Base-by-base conservation (phyloP, 2,113 vertebrate genomes). In the Ornithorhynchus anatinus region DNA sequence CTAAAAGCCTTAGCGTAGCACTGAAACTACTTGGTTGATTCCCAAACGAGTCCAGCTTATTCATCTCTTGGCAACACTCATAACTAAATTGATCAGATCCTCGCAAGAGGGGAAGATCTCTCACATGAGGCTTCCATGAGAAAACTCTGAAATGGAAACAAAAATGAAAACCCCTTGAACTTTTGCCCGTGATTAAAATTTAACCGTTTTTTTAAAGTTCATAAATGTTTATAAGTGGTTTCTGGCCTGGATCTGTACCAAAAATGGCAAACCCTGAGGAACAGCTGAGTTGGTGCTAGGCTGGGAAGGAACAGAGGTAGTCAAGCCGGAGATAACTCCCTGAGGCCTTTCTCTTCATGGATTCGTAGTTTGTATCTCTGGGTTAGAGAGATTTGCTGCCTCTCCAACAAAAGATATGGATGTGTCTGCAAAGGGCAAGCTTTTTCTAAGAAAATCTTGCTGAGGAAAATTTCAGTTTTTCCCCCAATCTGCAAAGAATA, bases 101-200 rank as follows among this genome's bases (percentile, higher is more conserved):
- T n/a, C n/a, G n/a, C n/a, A n/a, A n/a, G n/a, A n/a, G n/a, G n/a
- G n/a, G n/a, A n/a, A n/a, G n/a, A n/a, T n/a, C n/a, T n/a, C n/a
- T n/a, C n/a, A n/a, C n/a, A n/a, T n/a, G n/a, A n/a, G n/a, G n/a
- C n/a, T n/a, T n/a, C n/a, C n/a, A n/a, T n/a, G 31, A 61, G 72
- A 45, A 40, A 61, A 47, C 44, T 17, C 33, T 31, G 59, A 62
- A 67, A 64, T 64, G 56, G 65, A 7, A 76, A 53, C 75, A 54
- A 65, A 71, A 74, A 74, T 72, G 63, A 69, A 74, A 71, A 63
- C 47, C 52, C 66, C 37, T 69, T 78, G 48, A 53, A 61, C 73
- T 60, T 82, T 60, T 43, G 20, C 36, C 44, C 38, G 47, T 10
- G 35, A 45, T 64, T 64, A 53, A 62, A 45, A 53, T 50, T 73